Evolutionary conservation across 2,113 vertebrate genomes (phyloP).

Genomic region (Rhynchopsitta pachyrhyncha): DNA sequence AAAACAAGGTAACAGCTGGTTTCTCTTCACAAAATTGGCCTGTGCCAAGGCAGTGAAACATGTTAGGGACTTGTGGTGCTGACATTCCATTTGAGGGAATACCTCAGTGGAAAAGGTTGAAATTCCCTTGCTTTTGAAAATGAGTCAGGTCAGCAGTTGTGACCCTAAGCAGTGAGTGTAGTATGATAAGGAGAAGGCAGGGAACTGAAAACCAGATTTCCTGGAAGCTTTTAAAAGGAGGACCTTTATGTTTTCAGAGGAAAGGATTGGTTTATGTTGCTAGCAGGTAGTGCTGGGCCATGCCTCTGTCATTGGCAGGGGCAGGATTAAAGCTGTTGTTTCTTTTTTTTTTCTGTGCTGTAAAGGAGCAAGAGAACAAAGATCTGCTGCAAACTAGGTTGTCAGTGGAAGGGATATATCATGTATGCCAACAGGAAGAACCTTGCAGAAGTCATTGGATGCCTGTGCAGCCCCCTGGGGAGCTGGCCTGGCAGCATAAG

Average conservation of each 20-base stretch:
- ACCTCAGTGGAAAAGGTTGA: background rate
- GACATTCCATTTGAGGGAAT: background rate
- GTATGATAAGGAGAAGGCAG: background rate
- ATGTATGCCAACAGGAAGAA: background rate
- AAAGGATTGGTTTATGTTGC: background rate
- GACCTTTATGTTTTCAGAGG: background rate
- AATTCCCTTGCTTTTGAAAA: background rate
- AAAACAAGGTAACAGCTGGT: background rate
- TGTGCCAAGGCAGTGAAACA: background rate
- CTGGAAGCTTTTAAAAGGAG: background rate
- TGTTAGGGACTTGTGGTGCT: background rate
- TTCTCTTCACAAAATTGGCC: background rate
- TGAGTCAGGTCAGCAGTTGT: background rate
- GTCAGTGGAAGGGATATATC: background rate
- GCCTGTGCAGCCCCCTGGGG: fast-evolving
- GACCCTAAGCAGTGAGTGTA: background rate
- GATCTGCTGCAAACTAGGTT: background rate
- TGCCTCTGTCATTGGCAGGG: background rate
- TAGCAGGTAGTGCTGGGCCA: background rate
- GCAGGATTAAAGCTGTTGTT: background rate
- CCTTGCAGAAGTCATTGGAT: background rate
- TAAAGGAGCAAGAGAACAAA: background rate
- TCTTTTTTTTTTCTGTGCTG: background rate
- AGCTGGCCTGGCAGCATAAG: background rate
- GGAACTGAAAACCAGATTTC: background rate